A percentile compares a stretch with the other conserved stretches of the same genome.
Conservation (phyloP, 2,888 invertebrate species). For the Epinotia brunnichana region DNA sequence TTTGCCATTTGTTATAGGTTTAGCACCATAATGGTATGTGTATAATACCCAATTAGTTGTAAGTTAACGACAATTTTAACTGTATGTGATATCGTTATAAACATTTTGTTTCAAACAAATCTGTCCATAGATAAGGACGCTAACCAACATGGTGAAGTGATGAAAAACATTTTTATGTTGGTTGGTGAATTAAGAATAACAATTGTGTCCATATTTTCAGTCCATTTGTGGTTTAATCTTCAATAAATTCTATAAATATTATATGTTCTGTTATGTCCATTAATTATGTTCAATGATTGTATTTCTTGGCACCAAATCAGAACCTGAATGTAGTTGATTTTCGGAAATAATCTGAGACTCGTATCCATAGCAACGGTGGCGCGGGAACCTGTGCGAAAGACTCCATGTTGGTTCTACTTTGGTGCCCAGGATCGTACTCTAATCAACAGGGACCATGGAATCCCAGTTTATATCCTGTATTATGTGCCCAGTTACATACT, state of each 20-base stretch:
- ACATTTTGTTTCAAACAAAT: slow-evolving; percentile 69
- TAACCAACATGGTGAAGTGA: slow-evolving; percentile 27
- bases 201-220: slow-evolving; percentile 37
- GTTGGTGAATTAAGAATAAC: slow-evolving; percentile 11
- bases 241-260: slow-evolving; percentile 35
- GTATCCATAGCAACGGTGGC: no score
- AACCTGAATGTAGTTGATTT: neutral
- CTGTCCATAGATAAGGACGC: slow-evolving; percentile 65
- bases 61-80: slow-evolving; percentile 49
- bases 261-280: slow-evolving; percentile 34
- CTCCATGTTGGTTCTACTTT: neutral
- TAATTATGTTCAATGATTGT: slow-evolving; percentile 29
- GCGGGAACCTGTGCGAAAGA: neutral
- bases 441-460: neutral
- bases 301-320: neutral
- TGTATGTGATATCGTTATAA: slow-evolving; percentile 69
- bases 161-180: slow-evolving; percentile 27
- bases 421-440: neutral
- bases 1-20: slow-evolving; percentile 44
- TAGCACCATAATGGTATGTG: slow-evolving; percentile 36
- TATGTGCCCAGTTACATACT: neutral
- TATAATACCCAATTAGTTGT: slow-evolving; percentile 41
- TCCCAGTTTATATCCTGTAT: no score
- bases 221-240: slow-evolving; percentile 34
- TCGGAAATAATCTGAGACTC: neutral